phyloP scores from a whole-genome alignment of 2,888 invertebrate genomes.

The Drosophila parthenogenetica region DNA sequence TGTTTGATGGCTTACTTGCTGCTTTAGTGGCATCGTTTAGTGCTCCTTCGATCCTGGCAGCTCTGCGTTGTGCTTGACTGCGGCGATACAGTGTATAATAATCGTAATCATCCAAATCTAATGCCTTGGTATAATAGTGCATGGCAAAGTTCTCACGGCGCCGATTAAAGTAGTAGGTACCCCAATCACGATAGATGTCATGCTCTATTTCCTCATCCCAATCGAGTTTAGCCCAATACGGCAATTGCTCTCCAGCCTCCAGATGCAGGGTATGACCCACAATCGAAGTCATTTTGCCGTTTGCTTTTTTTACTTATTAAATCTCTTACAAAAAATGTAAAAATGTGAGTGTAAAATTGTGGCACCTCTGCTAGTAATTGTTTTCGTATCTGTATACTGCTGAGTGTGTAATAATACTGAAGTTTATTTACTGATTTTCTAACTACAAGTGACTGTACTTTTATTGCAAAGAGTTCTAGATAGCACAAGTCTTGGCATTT shows the following conservation, averaged over 20 bases:
- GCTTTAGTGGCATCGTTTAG: conserved; percentile 76
- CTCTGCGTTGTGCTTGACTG: conserved; percentile 78
- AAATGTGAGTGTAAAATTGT: conserved; percentile 10
- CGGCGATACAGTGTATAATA: conserved; percentile 75
- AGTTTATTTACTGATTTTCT: not conserved
- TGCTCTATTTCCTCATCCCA: conserved; percentile 78
- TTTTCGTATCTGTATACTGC: not conserved
- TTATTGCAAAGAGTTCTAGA: conserved; percentile 31
- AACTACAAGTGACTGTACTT: not conserved
- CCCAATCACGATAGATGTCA: conserved; percentile 83
- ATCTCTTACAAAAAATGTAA: not conserved
- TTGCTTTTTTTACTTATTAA: not conserved
- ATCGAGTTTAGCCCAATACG: conserved; percentile 72
- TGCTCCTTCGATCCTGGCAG: conserved; percentile 76
- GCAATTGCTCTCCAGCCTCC: not conserved
- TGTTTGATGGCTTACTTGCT: conserved; percentile 57
- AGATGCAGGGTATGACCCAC: conserved; percentile 43
- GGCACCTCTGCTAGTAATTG: not conserved
- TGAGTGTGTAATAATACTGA: conserved; percentile 20
- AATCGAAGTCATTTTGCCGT: conserved; percentile 57
- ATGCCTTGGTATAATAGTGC: conserved; percentile 79
- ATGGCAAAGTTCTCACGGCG: conserved; percentile 80
- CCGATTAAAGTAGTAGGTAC: conserved; percentile 78
- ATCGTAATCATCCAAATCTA: conserved; percentile 72
- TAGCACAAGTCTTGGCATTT: not conserved